phyloP scores from a whole-genome alignment of 2,888 invertebrate genomes.

The Andrena bucephala region DNA sequence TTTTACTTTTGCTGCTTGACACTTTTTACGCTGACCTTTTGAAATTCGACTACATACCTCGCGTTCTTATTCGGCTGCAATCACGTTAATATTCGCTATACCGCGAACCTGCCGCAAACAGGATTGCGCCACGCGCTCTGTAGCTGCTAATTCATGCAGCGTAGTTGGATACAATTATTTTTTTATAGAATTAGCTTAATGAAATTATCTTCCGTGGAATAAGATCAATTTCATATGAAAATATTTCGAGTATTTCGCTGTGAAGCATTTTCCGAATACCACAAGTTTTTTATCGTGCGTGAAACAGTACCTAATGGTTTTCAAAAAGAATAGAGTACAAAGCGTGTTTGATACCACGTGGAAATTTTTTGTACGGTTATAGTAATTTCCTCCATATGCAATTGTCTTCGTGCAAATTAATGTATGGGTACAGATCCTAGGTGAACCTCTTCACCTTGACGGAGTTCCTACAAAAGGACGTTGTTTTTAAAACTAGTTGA shows the following conservation, averaged over 20 bases:
- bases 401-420: neutral
- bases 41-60: conserved; percentile 15
- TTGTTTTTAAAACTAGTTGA: too few relatives aligned
- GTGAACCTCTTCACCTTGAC: conserved; percentile 35
- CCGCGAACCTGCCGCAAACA: neutral
- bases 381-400: neutral
- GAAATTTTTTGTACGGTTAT: too few relatives aligned
- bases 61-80: neutral
- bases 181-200: neutral
- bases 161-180: neutral
- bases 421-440: too few relatives aligned
- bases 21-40: conserved; percentile 5
- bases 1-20: conserved; percentile 5
- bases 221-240: neutral
- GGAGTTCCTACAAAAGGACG: neutral
- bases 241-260: neutral
- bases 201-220: neutral
- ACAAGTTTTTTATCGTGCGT: neutral
- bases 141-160: neutral
- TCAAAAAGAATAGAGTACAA: too few relatives aligned
- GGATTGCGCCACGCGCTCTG: neutral
- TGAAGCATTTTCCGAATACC: neutral
- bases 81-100: neutral
- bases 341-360: too few relatives aligned
- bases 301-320: too few relatives aligned